Conservation (phyloP, 2,797 vertebrate genomes). For the Miichthys miiuy region DNA sequence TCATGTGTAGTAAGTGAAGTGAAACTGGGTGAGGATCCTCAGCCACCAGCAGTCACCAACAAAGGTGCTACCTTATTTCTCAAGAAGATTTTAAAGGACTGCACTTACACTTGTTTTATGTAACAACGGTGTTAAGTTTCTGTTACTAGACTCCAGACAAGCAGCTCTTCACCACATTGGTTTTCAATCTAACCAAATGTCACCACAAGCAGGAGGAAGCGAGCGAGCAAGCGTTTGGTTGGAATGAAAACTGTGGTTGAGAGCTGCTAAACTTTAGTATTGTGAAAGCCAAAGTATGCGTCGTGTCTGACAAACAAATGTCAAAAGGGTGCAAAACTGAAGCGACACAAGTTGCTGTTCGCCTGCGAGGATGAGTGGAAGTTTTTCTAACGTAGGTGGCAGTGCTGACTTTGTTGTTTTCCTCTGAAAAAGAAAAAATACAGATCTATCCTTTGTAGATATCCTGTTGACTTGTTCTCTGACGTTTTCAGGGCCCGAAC, state of each 20-base stretch:
- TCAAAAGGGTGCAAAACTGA: conserved; percentile 11
- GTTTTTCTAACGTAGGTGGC: neutral
- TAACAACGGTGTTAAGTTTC: conserved; percentile 20
- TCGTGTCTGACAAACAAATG: conserved; percentile 22
- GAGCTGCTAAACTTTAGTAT: conserved; percentile 5
- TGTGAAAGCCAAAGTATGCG: conserved; percentile 4
- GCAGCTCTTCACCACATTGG: conserved; percentile 20
- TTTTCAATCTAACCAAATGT: conserved; percentile 2
- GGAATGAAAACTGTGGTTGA: conserved; percentile 20
- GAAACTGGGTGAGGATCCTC: conserved; percentile 20
- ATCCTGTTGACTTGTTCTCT: neutral
- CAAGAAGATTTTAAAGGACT: conserved; percentile 36
- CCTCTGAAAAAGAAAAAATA: neutral
- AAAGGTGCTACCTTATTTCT: conserved; percentile 49
- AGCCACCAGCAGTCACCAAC: conserved; percentile 58
- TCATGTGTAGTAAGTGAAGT: conserved; percentile 8
- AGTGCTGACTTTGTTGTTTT: conserved; percentile 24
- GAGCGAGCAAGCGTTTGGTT: neutral
- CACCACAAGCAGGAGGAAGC: neutral
- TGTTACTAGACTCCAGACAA: neutral
- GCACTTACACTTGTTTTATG: conserved; percentile 12
- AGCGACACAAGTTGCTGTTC: neutral
- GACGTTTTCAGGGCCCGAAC: neutral
- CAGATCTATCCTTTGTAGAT: conserved; percentile 20
- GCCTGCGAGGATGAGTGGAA: neutral